These are phyloP conservation scores for Gymnocephalus cernua DNA, from an alignment of 2,113 vertebrate species.

Conservation along the genomic window DNA sequence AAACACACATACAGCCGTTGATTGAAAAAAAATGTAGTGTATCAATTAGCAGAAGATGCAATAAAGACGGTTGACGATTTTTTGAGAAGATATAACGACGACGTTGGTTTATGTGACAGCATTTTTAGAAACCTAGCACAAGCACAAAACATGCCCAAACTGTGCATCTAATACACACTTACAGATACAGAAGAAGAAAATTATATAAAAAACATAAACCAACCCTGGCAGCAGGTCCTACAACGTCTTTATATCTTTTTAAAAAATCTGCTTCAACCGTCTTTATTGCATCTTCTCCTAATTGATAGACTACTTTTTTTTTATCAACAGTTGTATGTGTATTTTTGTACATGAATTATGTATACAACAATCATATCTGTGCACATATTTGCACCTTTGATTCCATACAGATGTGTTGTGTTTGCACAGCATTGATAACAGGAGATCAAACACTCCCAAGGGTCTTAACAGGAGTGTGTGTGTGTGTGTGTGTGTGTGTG, in stretches of 20 bases:
- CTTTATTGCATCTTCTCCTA: not conserved
- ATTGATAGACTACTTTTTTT: not conserved
- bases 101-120: no score
- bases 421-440: constrained; percentile 12
- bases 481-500: constrained; percentile 1
- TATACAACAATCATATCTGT: constrained; percentile 3
- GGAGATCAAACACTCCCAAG: constrained; percentile 11
- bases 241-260: not conserved
- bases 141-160: not conserved
- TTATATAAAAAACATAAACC: not conserved
- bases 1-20: not conserved
- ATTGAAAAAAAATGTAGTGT: not conserved
- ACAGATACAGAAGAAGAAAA: constrained; percentile 2
- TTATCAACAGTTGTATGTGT: not conserved
- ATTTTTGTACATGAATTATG: not conserved
- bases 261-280: fast-evolving
- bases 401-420: constrained; percentile 36
- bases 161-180: not conserved
- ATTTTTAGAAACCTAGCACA: not conserved
- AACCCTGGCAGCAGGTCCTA: no score
- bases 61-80: not conserved
- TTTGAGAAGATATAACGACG: not conserved
- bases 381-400: constrained; percentile 11
- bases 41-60: not conserved
- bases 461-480: constrained; percentile 23